phyloP scores from a whole-genome alignment of 1,140 invertebrate genomes.

The Drosophila yakuba region DNA sequence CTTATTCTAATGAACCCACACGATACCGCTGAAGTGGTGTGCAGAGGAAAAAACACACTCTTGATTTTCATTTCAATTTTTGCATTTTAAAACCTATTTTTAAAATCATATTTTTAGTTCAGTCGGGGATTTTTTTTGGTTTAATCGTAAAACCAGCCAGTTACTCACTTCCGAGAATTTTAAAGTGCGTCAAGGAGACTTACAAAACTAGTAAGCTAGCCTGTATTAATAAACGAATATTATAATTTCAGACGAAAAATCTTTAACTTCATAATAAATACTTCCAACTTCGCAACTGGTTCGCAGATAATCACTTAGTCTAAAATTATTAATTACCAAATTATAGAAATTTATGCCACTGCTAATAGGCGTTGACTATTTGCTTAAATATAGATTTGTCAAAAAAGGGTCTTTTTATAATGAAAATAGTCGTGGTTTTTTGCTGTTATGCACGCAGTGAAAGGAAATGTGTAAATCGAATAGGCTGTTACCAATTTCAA shows the following conservation, averaged over 20 bases:
- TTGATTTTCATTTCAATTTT: neutral
- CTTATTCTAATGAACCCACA: slow-evolving; percentile 73
- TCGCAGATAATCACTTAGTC: too few species aligned
- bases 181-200: neutral
- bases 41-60: neutral
- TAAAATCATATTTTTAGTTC: neutral
- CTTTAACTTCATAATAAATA: neutral
- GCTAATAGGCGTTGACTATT: too few species aligned
- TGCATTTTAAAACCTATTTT: neutral
- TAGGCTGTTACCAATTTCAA: neutral
- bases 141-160: neutral
- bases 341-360: too few species aligned
- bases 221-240: too few species aligned
- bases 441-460: too few species aligned
- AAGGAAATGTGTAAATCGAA: too few species aligned
- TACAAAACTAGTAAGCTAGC: neutral
- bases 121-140: neutral
- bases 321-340: too few species aligned
- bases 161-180: neutral
- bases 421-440: too few species aligned
- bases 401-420: too few species aligned
- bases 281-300: too few species aligned
- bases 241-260: neutral
- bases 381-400: too few species aligned
- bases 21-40: slow-evolving; percentile 3